phyloP scores from a whole-genome alignment of 2,113 vertebrate genomes.

The Oryzias celebensis region DNA sequence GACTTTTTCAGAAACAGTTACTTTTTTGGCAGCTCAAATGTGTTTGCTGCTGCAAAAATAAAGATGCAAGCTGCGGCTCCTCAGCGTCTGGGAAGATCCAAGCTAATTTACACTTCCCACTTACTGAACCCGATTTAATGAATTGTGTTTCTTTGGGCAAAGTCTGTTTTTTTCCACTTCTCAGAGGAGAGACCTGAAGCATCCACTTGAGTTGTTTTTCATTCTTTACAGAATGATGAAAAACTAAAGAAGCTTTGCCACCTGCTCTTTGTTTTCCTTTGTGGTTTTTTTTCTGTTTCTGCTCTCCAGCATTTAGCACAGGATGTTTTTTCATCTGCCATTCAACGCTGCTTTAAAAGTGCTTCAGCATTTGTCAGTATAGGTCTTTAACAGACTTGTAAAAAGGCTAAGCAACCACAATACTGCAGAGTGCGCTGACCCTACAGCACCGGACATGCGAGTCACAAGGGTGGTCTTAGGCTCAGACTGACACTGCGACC shows the following conservation, averaged over 20 bases:
- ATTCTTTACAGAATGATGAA: slow-evolving; percentile 6
- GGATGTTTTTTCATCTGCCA: slow-evolving; percentile 24
- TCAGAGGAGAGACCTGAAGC: slow-evolving; percentile 15
- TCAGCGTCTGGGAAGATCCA: not conserved
- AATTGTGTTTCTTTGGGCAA: slow-evolving; percentile 14
- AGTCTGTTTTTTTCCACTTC: slow-evolving; percentile 11
- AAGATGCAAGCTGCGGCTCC: slow-evolving; percentile 13
- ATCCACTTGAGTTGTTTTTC: slow-evolving; percentile 28
- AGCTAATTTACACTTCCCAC: slow-evolving; percentile 45
- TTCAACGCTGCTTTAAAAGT: not conserved
- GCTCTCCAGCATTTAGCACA: slow-evolving; percentile 10
- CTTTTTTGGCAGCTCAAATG: too few relatives aligned
- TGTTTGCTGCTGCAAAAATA: not conserved
- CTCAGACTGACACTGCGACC: slow-evolving; percentile 5
- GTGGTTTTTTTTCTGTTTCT: not conserved
- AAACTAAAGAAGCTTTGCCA: slow-evolving; percentile 20
- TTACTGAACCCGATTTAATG: not conserved
- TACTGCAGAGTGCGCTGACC: slow-evolving; percentile 27
- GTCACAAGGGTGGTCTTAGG: slow-evolving; percentile 47
- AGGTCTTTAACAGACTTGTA: not conserved
- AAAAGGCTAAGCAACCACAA: not conserved
- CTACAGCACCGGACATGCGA: not conserved
- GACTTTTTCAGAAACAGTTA: too few relatives aligned
- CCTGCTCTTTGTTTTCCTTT: slow-evolving; percentile 41
- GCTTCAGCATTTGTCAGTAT: not conserved